Evolutionary conservation across 37 sponge, comb jelly and placozoan species (phyloP).

Genomic region (Halisarca cf. caerulea): DNA sequence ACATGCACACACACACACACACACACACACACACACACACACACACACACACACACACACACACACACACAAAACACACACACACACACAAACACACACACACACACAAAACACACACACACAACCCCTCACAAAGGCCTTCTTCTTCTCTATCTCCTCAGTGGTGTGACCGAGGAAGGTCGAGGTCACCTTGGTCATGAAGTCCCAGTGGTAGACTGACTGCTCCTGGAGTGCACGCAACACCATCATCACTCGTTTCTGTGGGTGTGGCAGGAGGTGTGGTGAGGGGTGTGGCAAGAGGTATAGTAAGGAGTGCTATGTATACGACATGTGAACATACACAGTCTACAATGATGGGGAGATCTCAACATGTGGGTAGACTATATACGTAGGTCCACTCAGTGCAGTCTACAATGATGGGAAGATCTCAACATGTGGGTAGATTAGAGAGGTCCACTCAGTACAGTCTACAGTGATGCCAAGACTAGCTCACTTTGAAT

Average conservation of each 20-base stretch:
- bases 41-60: neutral
- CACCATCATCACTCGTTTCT: slow-evolving; percentile 74
- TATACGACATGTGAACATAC: too few species aligned
- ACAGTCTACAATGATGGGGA: too few species aligned
- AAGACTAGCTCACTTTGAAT: slow-evolving; percentile 51
- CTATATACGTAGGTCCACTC: too few species aligned
- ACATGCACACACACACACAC: too few species aligned
- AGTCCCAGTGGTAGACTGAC: slow-evolving; percentile 81
- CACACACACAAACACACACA: slow-evolving; percentile 41
- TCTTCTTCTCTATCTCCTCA: slow-evolving; percentile 82
- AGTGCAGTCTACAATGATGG: too few species aligned
- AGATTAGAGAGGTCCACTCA: too few species aligned
- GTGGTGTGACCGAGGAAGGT: slow-evolving; percentile 78
- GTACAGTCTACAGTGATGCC: neutral
- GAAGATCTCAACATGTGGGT: too few species aligned
- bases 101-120: too few species aligned
- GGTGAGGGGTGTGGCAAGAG: neutral
- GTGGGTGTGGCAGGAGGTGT: neutral
- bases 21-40: too few species aligned
- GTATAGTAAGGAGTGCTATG: too few species aligned
- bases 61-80: neutral
- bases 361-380: too few species aligned
- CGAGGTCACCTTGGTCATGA: slow-evolving; percentile 69
- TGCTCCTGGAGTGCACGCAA: slow-evolving; percentile 80
- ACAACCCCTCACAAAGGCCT: slow-evolving; percentile 69